Base-by-base conservation (phyloP, 2,797 vertebrate genomes). In the Nannoperca obscura region DNA sequence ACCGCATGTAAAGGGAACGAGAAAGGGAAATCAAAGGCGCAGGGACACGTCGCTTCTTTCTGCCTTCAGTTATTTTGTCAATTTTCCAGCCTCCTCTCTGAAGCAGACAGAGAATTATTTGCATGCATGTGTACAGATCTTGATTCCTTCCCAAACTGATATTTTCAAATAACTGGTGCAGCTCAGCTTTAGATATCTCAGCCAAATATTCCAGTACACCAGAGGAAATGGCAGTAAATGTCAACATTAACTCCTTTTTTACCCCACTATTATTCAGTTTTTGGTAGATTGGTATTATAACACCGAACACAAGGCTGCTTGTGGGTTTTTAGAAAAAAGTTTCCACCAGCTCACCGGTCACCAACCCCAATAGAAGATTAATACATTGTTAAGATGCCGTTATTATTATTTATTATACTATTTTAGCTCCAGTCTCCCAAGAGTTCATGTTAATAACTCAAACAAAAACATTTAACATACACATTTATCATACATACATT, bases 121-220 rank as follows among this genome's bases (percentile, higher is more conserved):
- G 20, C 5, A 44, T 68, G 49, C 32, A 50, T 60, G 47, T 50
- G 38, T 44, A 30, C 17, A 57, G 36, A 81, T 61, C 59, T 77
- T 88, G 77, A 71, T 85, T 65, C 13, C 15, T 38, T 40, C 77
- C 76, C 75, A 80, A 52, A 72, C 30, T 52, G 0, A 38, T 53
- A 30, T 68, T 59, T 77, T 79, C 52, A 64, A 79, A 64, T 49
- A 68, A 59, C 20, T 27, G 65, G 66, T 42, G 47, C 55, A 38
- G 69, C 65, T 71, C 50, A 20, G 69, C 72, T 78, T 66, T 27
- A 55, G 19, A 20, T n/a, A 20, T 53, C 38, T 62, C 47, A 8
- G 71, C 78, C 81, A 81, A 38, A 27, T 65, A 6, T 74, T 72
- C 61, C 38, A 70, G 71, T 22, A 22, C 61, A 60, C 40, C 1